Evolutionary conservation across 2,113 vertebrate species (phyloP).

Genomic region (Maccullochella peelii): DNA sequence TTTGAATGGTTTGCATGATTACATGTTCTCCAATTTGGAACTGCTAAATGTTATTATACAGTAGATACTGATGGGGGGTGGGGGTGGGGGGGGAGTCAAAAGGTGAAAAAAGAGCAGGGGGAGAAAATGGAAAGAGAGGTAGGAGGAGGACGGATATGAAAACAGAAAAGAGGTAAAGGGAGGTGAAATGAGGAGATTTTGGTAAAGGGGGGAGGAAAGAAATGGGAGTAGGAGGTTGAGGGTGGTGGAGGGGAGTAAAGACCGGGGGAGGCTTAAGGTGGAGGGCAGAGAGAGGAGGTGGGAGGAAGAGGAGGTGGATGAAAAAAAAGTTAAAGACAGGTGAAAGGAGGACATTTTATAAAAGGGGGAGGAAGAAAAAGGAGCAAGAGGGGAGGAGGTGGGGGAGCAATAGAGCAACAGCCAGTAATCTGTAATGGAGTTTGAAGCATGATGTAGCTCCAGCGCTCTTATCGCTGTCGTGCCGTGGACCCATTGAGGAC

Average conservation of each 20-base stretch:
- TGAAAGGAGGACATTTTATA: too few species aligned
- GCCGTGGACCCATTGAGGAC: conserved; percentile 65
- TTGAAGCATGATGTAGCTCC: conserved; percentile 57
- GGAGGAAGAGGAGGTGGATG: neutral
- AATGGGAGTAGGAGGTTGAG: neutral
- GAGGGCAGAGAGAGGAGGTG: neutral
- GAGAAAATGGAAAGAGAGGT: neutral
- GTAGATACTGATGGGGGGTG: conserved; percentile 34
- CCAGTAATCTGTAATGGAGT: conserved; percentile 57
- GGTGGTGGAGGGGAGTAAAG: neutral
- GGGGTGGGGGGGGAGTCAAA: neutral
- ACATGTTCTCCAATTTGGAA: conserved; percentile 51
- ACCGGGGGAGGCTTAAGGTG: neutral
- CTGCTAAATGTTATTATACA: conserved; percentile 52
- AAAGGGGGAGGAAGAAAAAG: neutral
- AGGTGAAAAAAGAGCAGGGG: too few species aligned
- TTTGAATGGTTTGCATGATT: conserved; percentile 54
- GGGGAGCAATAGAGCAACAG: neutral
- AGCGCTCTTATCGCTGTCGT: conserved; percentile 69
- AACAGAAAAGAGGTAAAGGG: neutral
- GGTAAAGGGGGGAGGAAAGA: neutral
- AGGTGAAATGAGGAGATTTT: neutral
- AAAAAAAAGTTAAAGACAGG: neutral
- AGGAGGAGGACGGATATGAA: neutral
- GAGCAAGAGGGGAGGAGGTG: neutral